Base-by-base conservation (phyloP, 2,113 vertebrate genomes). In the Caloenas nicobarica region DNA sequence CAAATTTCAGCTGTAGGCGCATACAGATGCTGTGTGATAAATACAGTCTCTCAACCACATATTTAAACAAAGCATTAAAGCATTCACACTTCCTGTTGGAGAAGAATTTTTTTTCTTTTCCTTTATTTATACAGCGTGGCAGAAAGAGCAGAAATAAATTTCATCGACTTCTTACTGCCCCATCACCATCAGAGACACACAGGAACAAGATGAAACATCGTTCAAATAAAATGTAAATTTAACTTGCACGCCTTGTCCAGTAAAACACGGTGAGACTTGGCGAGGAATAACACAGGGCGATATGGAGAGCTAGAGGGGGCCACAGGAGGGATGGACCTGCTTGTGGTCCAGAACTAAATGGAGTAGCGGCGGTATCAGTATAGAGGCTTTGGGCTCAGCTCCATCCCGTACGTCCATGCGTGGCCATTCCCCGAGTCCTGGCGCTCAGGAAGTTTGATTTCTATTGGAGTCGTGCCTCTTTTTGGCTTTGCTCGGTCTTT, bases 221-320 rank as follows among this genome's bases (percentile, higher is more conserved):
- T 89, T 87, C 90, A 97, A 97, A 95, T 76, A 95, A 97, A 91
- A 91, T 81, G 92, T 93, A 95, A 89, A 96, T 97, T 95, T 71
- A 71, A 91, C 77, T 60, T 21, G 54, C 68, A 1, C 13, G 76
- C 88, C 92, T 86, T 38, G 70, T 87, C 96, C 95, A 79, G 93
- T 53, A 12, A 82, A 96, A 88, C 79, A 11, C 93, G 6, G 60
- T 13, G 65, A 92, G 93, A 74, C 68, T 79, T 56, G 91, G 91
- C 44, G 14, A 74, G 88, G 88, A 58, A 4, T 14, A 86, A 9
- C 80, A 17, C 22, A 6, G 64, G 57, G 54, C 72, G 16, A 77
- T 66, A 42, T 15, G 81, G 69, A 60, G 57, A 90, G 94, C 44
- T 34, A 78, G 46, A 79, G 18, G 11, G 88, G 94, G 88, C 94